Evolutionary conservation across 1,140 invertebrate genomes (phyloP).

Genomic region (Hormaphis cornu): DNA sequence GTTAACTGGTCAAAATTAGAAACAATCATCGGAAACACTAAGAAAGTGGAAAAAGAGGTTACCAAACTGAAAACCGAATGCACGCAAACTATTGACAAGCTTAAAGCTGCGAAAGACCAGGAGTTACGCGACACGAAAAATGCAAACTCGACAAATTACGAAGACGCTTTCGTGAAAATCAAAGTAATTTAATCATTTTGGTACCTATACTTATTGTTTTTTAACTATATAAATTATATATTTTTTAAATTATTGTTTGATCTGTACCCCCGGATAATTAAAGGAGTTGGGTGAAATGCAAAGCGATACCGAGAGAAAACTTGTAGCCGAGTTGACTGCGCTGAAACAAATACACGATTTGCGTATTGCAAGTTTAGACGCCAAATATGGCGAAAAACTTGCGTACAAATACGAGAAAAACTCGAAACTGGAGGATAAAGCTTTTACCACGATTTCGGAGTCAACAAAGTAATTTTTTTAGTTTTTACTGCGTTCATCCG

Average conservation of each 20-base stretch:
- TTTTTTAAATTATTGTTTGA: too few relatives aligned
- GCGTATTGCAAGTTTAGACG: neutral
- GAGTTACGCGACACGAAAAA: neutral
- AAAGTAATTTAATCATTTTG: too few relatives aligned
- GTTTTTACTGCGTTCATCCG: too few relatives aligned
- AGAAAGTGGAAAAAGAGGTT: conserved; percentile 54
- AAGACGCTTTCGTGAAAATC: neutral
- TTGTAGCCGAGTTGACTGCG: neutral
- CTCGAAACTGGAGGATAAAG: conserved; percentile 60
- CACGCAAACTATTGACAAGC: conserved; percentile 43
- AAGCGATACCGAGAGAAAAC: too few relatives aligned
- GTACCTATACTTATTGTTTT: too few relatives aligned
- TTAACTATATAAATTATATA: too few relatives aligned
- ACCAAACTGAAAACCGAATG: conserved; percentile 63
- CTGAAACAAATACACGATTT: neutral
- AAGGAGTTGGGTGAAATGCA: neutral
- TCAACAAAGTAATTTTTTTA: conserved; percentile 52
- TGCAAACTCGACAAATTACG: neutral
- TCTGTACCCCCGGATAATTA: too few relatives aligned
- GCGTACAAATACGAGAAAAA: conserved; percentile 63
- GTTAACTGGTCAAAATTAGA: conserved; percentile 48
- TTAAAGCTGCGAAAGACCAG: neutral
- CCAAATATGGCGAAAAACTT: neutral
- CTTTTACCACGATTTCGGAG: conserved; percentile 57
- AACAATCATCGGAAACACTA: conserved; percentile 40